Base-by-base conservation (phyloP, 2,113 vertebrate genomes). In the Falcunculus frontatus region DNA sequence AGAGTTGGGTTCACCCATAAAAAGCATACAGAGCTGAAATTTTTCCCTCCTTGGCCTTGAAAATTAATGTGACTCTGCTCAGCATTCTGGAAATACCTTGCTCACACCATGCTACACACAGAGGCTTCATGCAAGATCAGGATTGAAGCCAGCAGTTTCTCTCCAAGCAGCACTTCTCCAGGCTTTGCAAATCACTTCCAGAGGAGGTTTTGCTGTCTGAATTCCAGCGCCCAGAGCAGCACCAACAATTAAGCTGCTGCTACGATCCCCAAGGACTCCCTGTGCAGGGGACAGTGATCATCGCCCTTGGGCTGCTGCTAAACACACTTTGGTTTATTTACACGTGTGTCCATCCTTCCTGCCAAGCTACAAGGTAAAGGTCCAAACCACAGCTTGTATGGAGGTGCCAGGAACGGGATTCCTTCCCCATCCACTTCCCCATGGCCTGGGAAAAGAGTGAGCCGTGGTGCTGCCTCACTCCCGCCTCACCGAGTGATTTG, bases 401-500 rank as follows among this genome's bases (percentile, higher is more conserved):
- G 56, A 69, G 50, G 37, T n/a, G 3, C 8, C 67, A 75, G 21
- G 25, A 13, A 5, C 8, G 5, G 30, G 18, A 74, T 74, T 70
- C 35, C 26, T 64, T 75, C 49, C 21, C 27, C 7, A 16, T 7
- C 9, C 8, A 4, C 32, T 46, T 60, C 21, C 23, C 44, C 8
- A 10, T 16, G 44, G 35, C 18, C 10, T 39, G 10, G 26, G 56
- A 25, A 75, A 59, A 52, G 11, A 27, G 16, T 1, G 3, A 67
- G 57, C 23, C n/a, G 33, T 5, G 20, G 10, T 10, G 33, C 32
- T 77, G 37, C 25, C 77, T 67, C 1, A 0, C 19, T 79, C 32
- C 29, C 0, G 0, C 69, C 42, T n/a, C 10, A 1, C 18, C 0
- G 0, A 37, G 17, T 0, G 2, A 21, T 33, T 9, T 59, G 52